phyloP scores from a whole-genome alignment of 2,888 invertebrate species.

The Zaprionus bogoriensis region DNA sequence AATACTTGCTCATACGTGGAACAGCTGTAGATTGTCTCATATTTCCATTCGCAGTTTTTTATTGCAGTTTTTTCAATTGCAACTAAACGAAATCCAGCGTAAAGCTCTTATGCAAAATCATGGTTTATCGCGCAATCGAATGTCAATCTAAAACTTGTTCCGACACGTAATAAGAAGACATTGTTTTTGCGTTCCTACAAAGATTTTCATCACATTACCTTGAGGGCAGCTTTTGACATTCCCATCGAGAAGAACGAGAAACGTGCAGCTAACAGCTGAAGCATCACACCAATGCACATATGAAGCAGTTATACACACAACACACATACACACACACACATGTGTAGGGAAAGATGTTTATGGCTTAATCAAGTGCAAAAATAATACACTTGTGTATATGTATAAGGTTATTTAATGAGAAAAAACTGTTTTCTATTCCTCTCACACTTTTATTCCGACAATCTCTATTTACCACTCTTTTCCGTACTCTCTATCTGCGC shows the following conservation, averaged over 20 bases:
- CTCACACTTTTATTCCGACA: background rate
- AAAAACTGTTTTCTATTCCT: conserved; percentile 11
- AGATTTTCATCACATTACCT: conserved; percentile 54
- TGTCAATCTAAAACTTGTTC: background rate
- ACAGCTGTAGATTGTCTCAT: conserved; percentile 38
- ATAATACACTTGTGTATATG: background rate
- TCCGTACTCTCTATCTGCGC: conserved; percentile 10
- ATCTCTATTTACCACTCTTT: conserved; percentile 28
- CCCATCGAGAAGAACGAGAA: conserved; percentile 21
- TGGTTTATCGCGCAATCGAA: conserved; percentile 31
- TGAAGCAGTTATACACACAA: conserved; percentile 10
- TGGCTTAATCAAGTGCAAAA: conserved; percentile 43
- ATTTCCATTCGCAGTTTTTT: conserved; percentile 18
- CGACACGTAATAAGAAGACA: background rate
- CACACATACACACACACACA: background rate
- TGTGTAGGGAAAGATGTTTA: conserved; percentile 32
- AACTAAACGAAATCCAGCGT: conserved; percentile 30
- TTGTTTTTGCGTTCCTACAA: conserved; percentile 31
- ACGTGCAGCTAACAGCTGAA: conserved; percentile 48
- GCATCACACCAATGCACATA: conserved; percentile 18
- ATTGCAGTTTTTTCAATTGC: conserved; percentile 15
- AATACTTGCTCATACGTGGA: conserved; percentile 7
- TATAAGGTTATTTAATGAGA: conserved; percentile 27
- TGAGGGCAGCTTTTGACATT: conserved; percentile 43
- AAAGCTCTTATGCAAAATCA: conserved; percentile 49